Evolutionary conservation across 2,113 vertebrate genomes (phyloP), one percentile per base, ranked within the genome.

Genomic region (Laticauda colubrina): DNA sequence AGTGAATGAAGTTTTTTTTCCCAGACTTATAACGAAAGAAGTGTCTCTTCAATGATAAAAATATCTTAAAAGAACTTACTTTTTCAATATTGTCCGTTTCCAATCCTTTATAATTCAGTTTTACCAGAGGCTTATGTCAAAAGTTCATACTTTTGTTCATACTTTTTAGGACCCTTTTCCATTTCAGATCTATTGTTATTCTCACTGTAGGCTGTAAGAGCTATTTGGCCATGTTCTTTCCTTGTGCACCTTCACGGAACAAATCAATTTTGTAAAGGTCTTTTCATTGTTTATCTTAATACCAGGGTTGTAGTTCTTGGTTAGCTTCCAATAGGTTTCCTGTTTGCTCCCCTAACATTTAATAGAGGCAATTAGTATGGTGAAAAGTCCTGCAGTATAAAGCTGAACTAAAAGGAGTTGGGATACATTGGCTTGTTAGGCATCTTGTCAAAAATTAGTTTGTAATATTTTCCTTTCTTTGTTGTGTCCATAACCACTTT

Each of bases 381-480:
- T 75, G 93, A 61, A 87, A 91, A 86, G 94, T 95, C 43, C 92
- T 93, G 51, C 89, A 48, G 87, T 61, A 89, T 87, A 93, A 51
- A 21, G 81, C 95, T 90, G 92, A 89, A 59, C 18, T 93, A 92
- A 95, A 69, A 93, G 93, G 94, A 92, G 55, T 94, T 96, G 96
- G 93, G 93, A 24, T 89, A 64, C 10, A 5, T 0, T 10, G 54
- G 75, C 55, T 9, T 45, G 93, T 94, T 94, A 81, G 34, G 90
- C 95, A 59, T 95, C 51, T 93, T 94, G 93, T 89, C 90, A 92
- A 81, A 53, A 18, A 89, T 93, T 92, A 15, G 3, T 56, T 96
- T 94, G 34, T 93, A 69, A 64, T 51, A 15, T 90, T 94, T 57
- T 87, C 48, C 51, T 85, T 89, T 89, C 53, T 75, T 81, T 90